Evolutionary conservation across 1,140 invertebrate genomes (phyloP).

Genomic region (Drosophila novamexicana): DNA sequence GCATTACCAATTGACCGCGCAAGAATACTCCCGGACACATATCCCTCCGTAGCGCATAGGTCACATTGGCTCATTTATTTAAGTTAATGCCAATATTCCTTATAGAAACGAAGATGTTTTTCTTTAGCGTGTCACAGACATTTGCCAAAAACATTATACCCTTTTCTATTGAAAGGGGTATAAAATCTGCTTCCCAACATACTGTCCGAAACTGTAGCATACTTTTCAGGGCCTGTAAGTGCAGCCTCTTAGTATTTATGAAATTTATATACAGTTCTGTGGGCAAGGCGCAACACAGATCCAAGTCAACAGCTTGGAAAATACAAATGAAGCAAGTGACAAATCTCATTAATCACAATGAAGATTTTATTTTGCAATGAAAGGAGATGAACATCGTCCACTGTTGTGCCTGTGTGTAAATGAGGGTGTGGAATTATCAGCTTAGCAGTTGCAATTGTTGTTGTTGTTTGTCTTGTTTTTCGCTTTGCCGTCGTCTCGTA

Average conservation of each 20-base stretch:
- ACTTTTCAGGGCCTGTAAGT: slow-evolving; percentile 32
- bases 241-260: slow-evolving; percentile 60
- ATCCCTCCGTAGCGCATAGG: too few relatives aligned
- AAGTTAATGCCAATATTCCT: too few relatives aligned
- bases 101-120: too few relatives aligned
- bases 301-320: slow-evolving; percentile 76
- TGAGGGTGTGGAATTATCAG: slow-evolving; percentile 68
- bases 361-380: slow-evolving; percentile 50
- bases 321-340: slow-evolving; percentile 81
- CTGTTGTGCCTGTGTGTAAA: slow-evolving; percentile 21
- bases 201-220: slow-evolving; percentile 23
- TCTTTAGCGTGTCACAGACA: too few relatives aligned
- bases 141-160: too few relatives aligned
- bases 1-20: too few relatives aligned
- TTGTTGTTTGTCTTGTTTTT: slow-evolving; percentile 48
- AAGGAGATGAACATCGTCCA: slow-evolving; percentile 12
- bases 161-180: too few relatives aligned
- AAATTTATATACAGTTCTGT: slow-evolving; percentile 67
- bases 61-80: too few relatives aligned
- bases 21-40: too few relatives aligned
- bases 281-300: slow-evolving; percentile 14
- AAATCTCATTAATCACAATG: slow-evolving; percentile 80
- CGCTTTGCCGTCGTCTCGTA: slow-evolving; percentile 3
- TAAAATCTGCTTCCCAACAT: not conserved
- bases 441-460: slow-evolving; percentile 68